Evolutionary conservation across 2,888 invertebrate species (phyloP).

Genomic region (Micoletzkya japonica): DNA sequence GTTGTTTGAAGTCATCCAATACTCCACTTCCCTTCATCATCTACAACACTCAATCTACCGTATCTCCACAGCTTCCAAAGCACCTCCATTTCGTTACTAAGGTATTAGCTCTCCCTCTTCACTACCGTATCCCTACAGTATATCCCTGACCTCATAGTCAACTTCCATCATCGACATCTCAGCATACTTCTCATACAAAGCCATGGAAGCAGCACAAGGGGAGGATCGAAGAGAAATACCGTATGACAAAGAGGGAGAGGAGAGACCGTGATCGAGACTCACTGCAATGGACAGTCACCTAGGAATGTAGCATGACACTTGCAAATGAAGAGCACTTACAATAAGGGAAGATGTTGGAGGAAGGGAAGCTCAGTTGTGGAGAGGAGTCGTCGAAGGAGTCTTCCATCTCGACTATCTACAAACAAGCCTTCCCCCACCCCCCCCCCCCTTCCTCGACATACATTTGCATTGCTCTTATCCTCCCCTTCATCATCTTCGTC

Average conservation of each 20-base stretch:
- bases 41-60: too few relatives aligned
- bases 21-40: slow-evolving; percentile 38
- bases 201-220: slow-evolving; percentile 1
- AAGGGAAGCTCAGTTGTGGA: too few relatives aligned
- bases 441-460: background rate
- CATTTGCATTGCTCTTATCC: slow-evolving; percentile 14
- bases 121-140: too few relatives aligned
- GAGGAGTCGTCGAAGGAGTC: too few relatives aligned
- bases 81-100: too few relatives aligned
- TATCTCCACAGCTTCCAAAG: too few relatives aligned
- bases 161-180: background rate
- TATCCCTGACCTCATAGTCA: too few relatives aligned
- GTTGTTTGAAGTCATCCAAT: slow-evolving; percentile 37
- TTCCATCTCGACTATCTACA: slow-evolving; percentile 8
- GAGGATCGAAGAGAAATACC: background rate
- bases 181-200: slow-evolving; percentile 17
- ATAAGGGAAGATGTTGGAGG: background rate
- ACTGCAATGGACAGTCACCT: background rate
- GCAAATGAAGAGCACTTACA: background rate
- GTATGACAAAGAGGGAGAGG: slow-evolving; percentile 2
- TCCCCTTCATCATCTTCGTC: slow-evolving; percentile 48
- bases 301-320: background rate
- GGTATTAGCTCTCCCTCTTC: too few relatives aligned
- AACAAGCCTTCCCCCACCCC: background rate
- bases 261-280: background rate